Evolutionary conservation across 2,888 invertebrate species (phyloP).

Genomic region (Tryphoninae sp.): DNA sequence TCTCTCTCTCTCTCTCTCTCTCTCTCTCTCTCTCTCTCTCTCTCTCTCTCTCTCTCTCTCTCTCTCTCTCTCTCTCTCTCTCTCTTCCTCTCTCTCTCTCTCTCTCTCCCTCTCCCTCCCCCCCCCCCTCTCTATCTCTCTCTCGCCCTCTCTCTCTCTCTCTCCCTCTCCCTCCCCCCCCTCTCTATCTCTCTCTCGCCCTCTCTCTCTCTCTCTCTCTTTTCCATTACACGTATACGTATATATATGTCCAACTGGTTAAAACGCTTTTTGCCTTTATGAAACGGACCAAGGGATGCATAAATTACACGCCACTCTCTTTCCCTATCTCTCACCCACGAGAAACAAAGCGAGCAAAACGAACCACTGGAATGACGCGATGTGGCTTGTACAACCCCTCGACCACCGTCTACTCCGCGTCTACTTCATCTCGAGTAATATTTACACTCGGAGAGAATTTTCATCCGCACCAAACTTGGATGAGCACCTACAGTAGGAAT

Average conservation of each 20-base stretch:
- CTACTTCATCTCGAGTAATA: constrained; percentile 3
- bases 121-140: background rate
- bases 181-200: constrained; percentile 7
- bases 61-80: background rate
- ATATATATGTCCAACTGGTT: constrained; percentile 73
- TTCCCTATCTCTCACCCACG: constrained; percentile 4
- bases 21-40: background rate
- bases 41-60: constrained; percentile 30
- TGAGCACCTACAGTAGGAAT: constrained; percentile 18
- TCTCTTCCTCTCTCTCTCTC: constrained; percentile 33
- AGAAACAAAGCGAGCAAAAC: constrained; percentile 56
- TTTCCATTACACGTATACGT: background rate
- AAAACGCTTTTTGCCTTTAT: constrained; percentile 76
- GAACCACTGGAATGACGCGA: constrained; percentile 45
- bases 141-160: constrained; percentile 22
- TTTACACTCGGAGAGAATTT: constrained; percentile 9
- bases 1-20: constrained; percentile 31
- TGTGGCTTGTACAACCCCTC: constrained; percentile 19
- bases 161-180: constrained; percentile 31
- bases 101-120: constrained; percentile 32
- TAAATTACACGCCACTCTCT: constrained; percentile 71
- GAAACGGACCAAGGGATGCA: constrained; percentile 75
- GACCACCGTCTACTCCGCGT: background rate
- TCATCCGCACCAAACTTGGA: background rate
- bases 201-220: constrained; percentile 8